A percentile compares a stretch with the other conserved stretches of the same genome.
Evolutionary conservation across 2,888 invertebrate genomes (phyloP).

Genomic region (Dynastes grantii): DNA sequence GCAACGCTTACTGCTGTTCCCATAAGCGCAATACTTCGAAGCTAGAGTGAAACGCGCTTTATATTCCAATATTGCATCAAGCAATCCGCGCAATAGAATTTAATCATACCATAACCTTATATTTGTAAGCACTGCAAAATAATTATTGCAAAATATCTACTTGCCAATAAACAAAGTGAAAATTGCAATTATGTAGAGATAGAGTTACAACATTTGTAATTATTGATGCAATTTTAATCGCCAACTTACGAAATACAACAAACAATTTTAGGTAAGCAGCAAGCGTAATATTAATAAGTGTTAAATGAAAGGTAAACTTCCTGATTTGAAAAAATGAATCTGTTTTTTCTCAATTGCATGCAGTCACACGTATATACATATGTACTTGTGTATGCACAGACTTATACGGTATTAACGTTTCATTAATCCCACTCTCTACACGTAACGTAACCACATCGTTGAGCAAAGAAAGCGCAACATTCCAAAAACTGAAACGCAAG

Average conservation of each 20-base stretch:
- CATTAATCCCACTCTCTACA: constrained; percentile 14
- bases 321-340: constrained; percentile 16
- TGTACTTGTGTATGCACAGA: too few species aligned
- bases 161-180: background rate
- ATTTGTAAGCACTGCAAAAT: too few species aligned
- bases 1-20: too few species aligned
- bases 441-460: background rate
- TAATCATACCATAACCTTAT: background rate
- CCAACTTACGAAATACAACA: too few species aligned
- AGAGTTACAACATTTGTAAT: too few species aligned
- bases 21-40: too few species aligned
- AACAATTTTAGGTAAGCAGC: too few species aligned
- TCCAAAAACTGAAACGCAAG: constrained; percentile 16
- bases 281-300: background rate
- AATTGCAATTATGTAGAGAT: background rate
- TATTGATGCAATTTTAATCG: too few species aligned
- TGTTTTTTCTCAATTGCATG: constrained; percentile 2
- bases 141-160: too few species aligned
- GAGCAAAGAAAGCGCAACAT: constrained; percentile 32
- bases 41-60: too few species aligned
- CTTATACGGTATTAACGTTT: background rate
- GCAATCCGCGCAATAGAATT: background rate
- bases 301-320: constrained; percentile 29
- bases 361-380: too few species aligned
- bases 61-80: too few species aligned